Conservation (phyloP, 2,888 invertebrate species). For the Falcaria lacertinaria region DNA sequence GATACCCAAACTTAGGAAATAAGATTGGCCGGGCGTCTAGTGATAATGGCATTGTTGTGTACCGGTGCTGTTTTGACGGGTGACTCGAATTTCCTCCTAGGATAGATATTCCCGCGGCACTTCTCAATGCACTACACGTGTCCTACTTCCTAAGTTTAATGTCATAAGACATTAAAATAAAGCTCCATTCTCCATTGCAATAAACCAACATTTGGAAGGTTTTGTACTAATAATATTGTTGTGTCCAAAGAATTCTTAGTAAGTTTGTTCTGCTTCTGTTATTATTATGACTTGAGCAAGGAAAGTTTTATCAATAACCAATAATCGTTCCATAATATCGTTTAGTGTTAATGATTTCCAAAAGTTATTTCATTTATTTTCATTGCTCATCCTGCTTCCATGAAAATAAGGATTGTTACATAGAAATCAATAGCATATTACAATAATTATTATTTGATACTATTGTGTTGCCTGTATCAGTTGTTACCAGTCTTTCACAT, state of each 20-base stretch:
- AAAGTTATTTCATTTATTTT: constrained; percentile 43
- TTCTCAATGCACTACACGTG: constrained; percentile 43
- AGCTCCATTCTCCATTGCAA: neutral
- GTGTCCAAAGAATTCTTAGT: constrained; percentile 18
- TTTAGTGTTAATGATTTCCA: constrained; percentile 41
- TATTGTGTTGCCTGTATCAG: too few species aligned
- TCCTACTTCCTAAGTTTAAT: constrained; percentile 29
- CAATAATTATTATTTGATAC: too few species aligned
- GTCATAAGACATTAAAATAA: constrained; percentile 1
- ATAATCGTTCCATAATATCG: constrained; percentile 45
- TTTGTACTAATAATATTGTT: neutral
- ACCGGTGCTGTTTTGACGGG: constrained; percentile 45
- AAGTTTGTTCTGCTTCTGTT: constrained; percentile 21
- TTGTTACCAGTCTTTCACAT: too few species aligned
- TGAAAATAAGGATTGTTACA: neutral
- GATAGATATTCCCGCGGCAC: constrained; percentile 51
- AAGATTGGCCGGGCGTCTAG: constrained; percentile 51
- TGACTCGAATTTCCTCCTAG: constrained; percentile 46
- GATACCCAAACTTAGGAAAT: constrained; percentile 54
- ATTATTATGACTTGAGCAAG: constrained; percentile 34
- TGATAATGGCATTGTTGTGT: constrained; percentile 71
- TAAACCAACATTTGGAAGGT: neutral
- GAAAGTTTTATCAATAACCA: constrained; percentile 49
- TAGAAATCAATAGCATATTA: too few species aligned
- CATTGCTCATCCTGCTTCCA: constrained; percentile 25